Evolutionary conservation across 1,140 invertebrate genomes (phyloP), one percentile per base, ranked within the genome.

Genomic region (Plutomurus gul): DNA sequence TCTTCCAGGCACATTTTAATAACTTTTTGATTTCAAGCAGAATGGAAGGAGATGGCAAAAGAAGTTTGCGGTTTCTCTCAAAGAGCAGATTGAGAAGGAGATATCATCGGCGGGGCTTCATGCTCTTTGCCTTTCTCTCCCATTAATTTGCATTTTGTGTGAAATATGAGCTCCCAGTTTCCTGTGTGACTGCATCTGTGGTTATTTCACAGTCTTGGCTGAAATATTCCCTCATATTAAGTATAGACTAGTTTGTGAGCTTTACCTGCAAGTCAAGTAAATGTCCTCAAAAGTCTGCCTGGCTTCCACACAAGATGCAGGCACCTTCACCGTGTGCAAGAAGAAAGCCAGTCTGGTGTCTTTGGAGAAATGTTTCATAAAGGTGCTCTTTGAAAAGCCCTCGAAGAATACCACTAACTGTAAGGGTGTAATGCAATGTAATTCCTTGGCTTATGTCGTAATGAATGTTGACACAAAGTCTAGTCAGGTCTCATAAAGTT

Each of bases 11-110:
- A 4, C n/a, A 33, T 70, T 70, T 70, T 70, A 70, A 70, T 70
- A 70, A 70, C 33, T 71, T 71, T 71, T 71, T 71, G 39, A 71
- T 71, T 71, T 36, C n/a, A 22, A 71, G 36, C 33, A 20, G 33
- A 71, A 71, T 60, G 27, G 27, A 60, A 51, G 20, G 47, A 51
- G 33, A 36, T 70, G 60, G 60, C 60, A 25, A 70, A 70, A 70
- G 60, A 70, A 70, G 60, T 37, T 70, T 70, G 33, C 33, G 60
- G 60, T 70, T 51, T 51, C 47, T 51, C 18, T 51, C 18, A 51
- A 51, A 51, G 47, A 51, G 51, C 27, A 60, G 51, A 60, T 60
- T 60, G 51, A 22, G 33, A 27, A 30, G 27, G 51, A 60, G 51
- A 60, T 60, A 30, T 4, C 18, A 51, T 51, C 47, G 47, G 47